Percentiles rank a stretch among this genome's conserved stretches.
These are phyloP conservation scores for Gadus macrocephalus DNA, from an alignment of 2,113 vertebrate genomes.

Conservation along the genomic window DNA sequence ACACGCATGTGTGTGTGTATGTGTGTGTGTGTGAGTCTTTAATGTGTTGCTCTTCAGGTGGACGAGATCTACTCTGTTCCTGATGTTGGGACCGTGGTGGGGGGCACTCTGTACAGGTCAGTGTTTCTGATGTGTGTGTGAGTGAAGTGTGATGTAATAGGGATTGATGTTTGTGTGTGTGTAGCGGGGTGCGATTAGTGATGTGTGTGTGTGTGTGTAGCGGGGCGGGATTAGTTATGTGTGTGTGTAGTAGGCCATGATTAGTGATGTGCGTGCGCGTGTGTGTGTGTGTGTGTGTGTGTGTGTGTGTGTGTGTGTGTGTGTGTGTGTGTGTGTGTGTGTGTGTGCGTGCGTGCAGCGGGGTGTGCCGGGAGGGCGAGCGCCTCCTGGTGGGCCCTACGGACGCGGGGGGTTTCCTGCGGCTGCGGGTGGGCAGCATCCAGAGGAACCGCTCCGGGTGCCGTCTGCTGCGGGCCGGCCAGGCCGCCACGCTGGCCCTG, in stretches of 20 bases:
- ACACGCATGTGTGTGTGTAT: not conserved
- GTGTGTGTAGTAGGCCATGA: not conserved
- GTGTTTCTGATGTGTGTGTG: too few species aligned
- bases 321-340: conserved; percentile 1
- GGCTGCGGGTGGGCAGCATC: conserved; percentile 90
- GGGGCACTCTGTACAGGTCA: conserved; percentile 83
- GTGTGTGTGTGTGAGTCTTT: too few species aligned
- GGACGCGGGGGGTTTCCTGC: conserved; percentile 85
- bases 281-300: not conserved
- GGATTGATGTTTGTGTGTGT: too few species aligned
- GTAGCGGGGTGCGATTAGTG: too few species aligned
- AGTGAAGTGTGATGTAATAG: too few species aligned
- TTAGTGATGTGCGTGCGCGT: not conserved
- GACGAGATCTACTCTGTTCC: conserved; percentile 98
- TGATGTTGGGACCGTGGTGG: conserved; percentile 95
- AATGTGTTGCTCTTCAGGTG: conserved; percentile 69
- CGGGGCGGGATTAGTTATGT: not conserved
- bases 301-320: not conserved
- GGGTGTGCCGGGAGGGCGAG: conserved; percentile 93
- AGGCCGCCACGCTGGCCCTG: not conserved
- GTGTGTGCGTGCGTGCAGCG: conserved; percentile 64
- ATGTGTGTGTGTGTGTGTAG: too few species aligned
- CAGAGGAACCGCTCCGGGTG: conserved; percentile 95
- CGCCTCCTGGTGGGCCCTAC: conserved; percentile 91
- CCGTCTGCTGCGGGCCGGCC: conserved; percentile 71